These are phyloP conservation scores for Quiscalus mexicanus DNA, from an alignment of 2,113 vertebrate genomes.

Conservation along the genomic window DNA sequence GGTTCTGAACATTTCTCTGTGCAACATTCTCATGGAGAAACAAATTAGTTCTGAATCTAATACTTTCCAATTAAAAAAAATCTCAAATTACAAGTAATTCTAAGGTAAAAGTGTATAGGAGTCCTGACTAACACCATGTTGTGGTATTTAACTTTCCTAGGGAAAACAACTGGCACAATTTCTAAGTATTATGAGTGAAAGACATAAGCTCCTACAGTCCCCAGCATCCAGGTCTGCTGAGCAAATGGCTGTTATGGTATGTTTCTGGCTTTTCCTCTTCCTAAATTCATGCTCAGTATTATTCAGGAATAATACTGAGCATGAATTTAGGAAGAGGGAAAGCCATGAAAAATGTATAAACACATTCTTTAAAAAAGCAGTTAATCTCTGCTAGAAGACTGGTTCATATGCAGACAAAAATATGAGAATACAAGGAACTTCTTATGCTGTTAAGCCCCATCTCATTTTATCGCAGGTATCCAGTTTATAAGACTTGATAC, in stretches of 20 bases:
- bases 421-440: not conserved
- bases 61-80: not conserved
- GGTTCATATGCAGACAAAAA: not conserved
- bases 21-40: not conserved
- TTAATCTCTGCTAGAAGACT: not conserved
- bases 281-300: too few species aligned
- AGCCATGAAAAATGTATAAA: not conserved
- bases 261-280: not conserved
- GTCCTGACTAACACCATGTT: not conserved
- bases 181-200: not conserved
- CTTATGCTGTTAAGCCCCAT: not conserved
- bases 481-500: not conserved
- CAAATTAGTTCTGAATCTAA: not conserved
- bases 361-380: not conserved
- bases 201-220: not conserved
- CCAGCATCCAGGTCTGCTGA: not conserved
- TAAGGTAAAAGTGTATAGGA: not conserved
- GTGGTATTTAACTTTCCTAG: not conserved
- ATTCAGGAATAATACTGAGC: not conserved
- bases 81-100: not conserved
- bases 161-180: not conserved
- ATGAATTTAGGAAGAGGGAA: not conserved
- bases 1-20: not conserved
- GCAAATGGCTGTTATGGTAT: not conserved
- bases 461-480: not conserved